Percentiles rank a stretch among this genome's conserved stretches.
Conservation (phyloP, 1,140 invertebrate genomes). For the Zeugodacus cucurbitae region DNA sequence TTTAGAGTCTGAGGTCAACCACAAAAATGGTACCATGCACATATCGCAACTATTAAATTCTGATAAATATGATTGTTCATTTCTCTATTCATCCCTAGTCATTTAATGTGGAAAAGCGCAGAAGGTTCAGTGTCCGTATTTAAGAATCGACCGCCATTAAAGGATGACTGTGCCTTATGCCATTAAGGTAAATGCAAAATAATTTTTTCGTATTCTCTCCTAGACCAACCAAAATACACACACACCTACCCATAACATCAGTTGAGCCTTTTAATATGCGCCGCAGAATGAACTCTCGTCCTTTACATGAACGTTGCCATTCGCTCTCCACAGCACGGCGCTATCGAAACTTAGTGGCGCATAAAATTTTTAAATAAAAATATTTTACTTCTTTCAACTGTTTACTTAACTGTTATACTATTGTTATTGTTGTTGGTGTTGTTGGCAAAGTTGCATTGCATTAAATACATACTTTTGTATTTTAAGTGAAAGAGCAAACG, state of each 20-base stretch:
- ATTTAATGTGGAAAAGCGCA: too few relatives aligned
- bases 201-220: background rate
- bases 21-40: too few relatives aligned
- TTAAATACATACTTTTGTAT: background rate
- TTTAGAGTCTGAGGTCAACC: too few relatives aligned
- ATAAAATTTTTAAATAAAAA: constrained; percentile 19
- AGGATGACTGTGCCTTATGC: background rate
- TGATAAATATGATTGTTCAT: too few relatives aligned
- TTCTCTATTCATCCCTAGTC: too few relatives aligned
- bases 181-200: background rate
- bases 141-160: background rate
- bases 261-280: background rate
- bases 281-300: background rate
- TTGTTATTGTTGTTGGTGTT: background rate
- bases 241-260: background rate
- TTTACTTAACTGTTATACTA: background rate
- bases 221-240: background rate
- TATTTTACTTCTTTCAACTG: background rate
- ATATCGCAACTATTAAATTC: too few relatives aligned
- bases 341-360: background rate
- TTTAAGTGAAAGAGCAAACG: background rate
- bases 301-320: background rate
- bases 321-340: background rate
- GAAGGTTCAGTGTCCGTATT: background rate
- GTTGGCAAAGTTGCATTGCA: background rate